Percentiles rank a stretch among this genome's conserved stretches.
phyloP scores from a whole-genome alignment of 2,888 invertebrate species.

The Lasioglossum marginatum region DNA sequence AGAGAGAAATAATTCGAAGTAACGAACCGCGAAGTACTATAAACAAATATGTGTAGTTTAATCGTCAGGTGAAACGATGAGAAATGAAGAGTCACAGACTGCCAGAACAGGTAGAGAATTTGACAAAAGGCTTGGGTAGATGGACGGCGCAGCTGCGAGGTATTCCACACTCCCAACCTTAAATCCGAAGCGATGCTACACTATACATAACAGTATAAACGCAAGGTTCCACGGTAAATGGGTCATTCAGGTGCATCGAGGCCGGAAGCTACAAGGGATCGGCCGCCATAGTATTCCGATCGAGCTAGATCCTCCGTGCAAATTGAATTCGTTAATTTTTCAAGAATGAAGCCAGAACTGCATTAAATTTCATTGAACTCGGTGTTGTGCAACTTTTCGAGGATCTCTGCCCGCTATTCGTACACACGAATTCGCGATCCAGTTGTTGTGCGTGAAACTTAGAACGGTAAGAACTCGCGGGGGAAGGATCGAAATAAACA shows the following conservation, averaged over 20 bases:
- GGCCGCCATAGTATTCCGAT: not conserved
- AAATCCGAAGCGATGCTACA: not conserved
- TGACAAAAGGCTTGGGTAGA: not conserved
- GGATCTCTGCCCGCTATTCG: not conserved
- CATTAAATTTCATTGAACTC: not conserved
- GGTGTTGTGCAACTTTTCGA: not conserved
- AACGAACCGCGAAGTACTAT: too few relatives aligned
- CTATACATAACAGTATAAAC: not conserved
- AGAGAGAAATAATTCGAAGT: too few relatives aligned
- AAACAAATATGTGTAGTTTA: not conserved
- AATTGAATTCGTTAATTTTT: not conserved
- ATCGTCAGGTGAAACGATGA: not conserved
- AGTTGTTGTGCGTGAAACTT: not conserved
- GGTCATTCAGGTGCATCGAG: not conserved
- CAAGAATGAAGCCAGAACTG: not conserved
- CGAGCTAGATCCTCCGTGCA: not conserved
- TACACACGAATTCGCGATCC: not conserved
- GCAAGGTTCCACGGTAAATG: slow-evolving; percentile 3
- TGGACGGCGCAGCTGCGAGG: not conserved
- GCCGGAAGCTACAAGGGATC: not conserved
- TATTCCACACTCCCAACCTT: not conserved
- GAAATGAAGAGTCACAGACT: not conserved
- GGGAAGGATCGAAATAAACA: not conserved
- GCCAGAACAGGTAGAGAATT: not conserved
- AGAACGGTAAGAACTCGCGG: not conserved